These are phyloP conservation scores for Brachionus rubens DNA, from an alignment of 1,140 invertebrate species.

Conservation along the genomic window DNA sequence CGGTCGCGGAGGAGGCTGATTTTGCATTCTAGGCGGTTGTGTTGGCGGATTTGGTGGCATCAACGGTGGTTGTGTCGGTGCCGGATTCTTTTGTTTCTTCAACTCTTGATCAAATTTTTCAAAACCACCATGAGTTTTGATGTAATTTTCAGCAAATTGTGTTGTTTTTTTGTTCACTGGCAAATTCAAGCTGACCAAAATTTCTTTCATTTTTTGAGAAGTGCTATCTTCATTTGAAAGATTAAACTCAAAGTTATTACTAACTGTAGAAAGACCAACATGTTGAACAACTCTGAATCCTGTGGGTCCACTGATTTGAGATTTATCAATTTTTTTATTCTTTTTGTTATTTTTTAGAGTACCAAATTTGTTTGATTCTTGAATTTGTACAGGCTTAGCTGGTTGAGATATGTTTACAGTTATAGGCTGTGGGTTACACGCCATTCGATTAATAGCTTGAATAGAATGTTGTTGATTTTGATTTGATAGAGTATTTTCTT, in stretches of 20 bases:
- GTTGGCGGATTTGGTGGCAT: neutral
- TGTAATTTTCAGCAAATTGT: constrained; percentile 24
- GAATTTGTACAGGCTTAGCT: neutral
- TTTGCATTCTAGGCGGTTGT: too few species aligned
- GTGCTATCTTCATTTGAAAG: constrained; percentile 4
- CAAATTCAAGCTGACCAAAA: constrained; percentile 1
- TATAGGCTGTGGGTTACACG: neutral
- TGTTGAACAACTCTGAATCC: constrained; percentile 21
- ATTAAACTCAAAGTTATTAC: constrained; percentile 39
- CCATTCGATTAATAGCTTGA: neutral
- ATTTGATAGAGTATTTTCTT: neutral
- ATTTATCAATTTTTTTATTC: constrained; percentile 45
- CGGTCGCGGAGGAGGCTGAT: neutral
- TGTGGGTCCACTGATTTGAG: constrained; percentile 41
- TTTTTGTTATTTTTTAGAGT: constrained; percentile 23
- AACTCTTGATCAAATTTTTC: constrained; percentile 23
- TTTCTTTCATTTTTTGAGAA: constrained; percentile 23
- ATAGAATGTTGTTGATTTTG: neutral
- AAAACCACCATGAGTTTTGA: constrained; percentile 21
- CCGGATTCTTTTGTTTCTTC: neutral
- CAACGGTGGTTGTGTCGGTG: neutral
- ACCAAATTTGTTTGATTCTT: neutral
- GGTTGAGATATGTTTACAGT: neutral
- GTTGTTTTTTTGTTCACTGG: constrained; percentile 42
- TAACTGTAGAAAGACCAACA: constrained; percentile 9